Conservation (phyloP, 2,888 invertebrate genomes). For the Enchytraeus crypticus region DNA sequence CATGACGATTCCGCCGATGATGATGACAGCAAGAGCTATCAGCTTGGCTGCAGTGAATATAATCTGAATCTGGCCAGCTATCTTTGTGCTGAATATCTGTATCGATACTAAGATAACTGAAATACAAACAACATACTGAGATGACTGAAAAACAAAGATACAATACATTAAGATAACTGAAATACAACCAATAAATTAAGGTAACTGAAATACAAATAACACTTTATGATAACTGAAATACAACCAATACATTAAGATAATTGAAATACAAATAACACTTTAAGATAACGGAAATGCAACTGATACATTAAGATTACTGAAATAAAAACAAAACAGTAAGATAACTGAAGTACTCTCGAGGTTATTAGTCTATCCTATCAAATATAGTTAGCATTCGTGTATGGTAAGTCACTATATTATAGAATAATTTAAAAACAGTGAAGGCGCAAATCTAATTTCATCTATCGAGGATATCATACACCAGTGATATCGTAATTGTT, state of each 20-base stretch:
- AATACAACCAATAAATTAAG: conserved; percentile 26
- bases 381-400: no score
- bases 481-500: no score
- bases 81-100: conserved; percentile 87
- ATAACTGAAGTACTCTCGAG: conserved; percentile 65
- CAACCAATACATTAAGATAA: not conserved
- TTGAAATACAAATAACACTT: no score
- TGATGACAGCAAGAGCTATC: conserved; percentile 77
- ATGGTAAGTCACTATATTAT: no score
- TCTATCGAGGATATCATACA: no score
- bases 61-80: conserved; percentile 87
- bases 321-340: no score
- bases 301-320: not conserved
- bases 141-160: no score
- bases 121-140: conserved; percentile 26
- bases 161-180: conserved; percentile 78
- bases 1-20: conserved; percentile 79
- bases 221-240: conserved; percentile 71
- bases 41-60: conserved; percentile 87
- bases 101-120: conserved; percentile 80
- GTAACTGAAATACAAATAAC: no score
- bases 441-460: no score
- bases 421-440: no score
- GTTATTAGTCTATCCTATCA: no score
- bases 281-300: conserved; percentile 64